Conservation (phyloP, 2,113 vertebrate species). For the Leuciscus idus region DNA sequence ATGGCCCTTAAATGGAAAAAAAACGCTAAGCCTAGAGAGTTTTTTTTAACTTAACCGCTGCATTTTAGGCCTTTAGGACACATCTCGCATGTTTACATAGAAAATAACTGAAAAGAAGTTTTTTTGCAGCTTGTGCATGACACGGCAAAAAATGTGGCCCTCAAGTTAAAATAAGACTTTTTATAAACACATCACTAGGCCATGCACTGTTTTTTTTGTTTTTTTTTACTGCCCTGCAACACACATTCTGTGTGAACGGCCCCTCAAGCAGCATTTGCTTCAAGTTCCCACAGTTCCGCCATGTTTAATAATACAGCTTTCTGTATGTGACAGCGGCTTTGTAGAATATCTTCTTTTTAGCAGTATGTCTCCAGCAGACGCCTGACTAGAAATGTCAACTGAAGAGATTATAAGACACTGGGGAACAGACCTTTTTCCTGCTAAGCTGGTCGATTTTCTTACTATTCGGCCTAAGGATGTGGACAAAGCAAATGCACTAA, state of each 20-base stretch:
- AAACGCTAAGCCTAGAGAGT: not conserved
- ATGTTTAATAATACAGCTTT: not conserved
- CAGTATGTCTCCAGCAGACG: not conserved
- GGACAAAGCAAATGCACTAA: not conserved
- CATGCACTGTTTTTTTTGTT: not conserved
- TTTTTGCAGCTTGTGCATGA: not conserved
- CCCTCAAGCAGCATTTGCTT: not conserved
- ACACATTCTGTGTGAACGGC: not conserved
- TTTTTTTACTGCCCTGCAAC: not conserved
- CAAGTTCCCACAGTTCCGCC: not conserved
- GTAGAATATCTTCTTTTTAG: not conserved
- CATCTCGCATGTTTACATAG: not conserved
- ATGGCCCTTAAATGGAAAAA: not conserved
- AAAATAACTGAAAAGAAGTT: not conserved
- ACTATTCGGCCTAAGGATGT: not conserved
- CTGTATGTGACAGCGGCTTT: slow-evolving; percentile 6
- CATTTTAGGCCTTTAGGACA: not conserved
- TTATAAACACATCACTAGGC: not conserved
- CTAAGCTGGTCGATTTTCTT: slow-evolving; percentile 8
- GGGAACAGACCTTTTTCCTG: not conserved
- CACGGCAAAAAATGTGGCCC: not conserved
- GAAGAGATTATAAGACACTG: not conserved
- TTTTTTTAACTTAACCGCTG: not conserved
- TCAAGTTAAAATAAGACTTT: not conserved
- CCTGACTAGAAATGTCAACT: slow-evolving; percentile 10